phyloP scores from a whole-genome alignment of 2,888 invertebrate species.

The Xestobium rufovillosum region DNA sequence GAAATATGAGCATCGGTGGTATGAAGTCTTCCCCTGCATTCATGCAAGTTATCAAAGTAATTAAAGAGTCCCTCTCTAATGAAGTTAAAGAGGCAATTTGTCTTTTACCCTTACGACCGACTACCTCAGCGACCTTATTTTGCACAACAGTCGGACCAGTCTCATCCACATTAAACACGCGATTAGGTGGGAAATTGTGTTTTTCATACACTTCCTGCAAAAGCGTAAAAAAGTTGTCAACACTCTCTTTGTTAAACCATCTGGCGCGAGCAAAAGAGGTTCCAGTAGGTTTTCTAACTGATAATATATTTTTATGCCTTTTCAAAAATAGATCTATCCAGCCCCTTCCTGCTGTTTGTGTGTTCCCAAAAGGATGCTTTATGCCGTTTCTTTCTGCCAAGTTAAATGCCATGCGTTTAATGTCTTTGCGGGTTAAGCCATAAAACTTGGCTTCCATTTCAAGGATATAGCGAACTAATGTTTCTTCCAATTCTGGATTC shows the following conservation, averaged over 20 bases:
- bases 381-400: neutral
- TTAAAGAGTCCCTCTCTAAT: constrained; percentile 31
- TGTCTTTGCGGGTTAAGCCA: neutral
- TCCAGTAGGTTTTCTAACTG: constrained; percentile 23
- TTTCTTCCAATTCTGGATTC: neutral
- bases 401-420: neutral
- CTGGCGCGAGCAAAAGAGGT: constrained; percentile 21
- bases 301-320: constrained; percentile 19
- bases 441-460: too few relatives aligned
- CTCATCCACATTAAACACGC: constrained; percentile 34
- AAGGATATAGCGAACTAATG: constrained; percentile 1
- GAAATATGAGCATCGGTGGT: constrained; percentile 34
- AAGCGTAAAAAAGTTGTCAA: constrained; percentile 25
- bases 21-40: constrained; percentile 31
- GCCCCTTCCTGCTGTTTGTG: constrained; percentile 8
- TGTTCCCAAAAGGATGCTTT: constrained; percentile 4
- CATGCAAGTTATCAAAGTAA: constrained; percentile 30
- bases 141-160: constrained; percentile 32
- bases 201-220: constrained; percentile 20
- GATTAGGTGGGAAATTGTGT: constrained; percentile 15
- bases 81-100: constrained; percentile 29
- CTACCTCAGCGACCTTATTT: constrained; percentile 25
- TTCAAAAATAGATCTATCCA: constrained; percentile 23
- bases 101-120: constrained; percentile 29
- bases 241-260: constrained; percentile 20